A percentile compares a stretch with the other conserved stretches of the same genome.
Evolutionary conservation across 2,797 vertebrate genomes (phyloP).

Genomic region (Hyperoplus immaculatus): DNA sequence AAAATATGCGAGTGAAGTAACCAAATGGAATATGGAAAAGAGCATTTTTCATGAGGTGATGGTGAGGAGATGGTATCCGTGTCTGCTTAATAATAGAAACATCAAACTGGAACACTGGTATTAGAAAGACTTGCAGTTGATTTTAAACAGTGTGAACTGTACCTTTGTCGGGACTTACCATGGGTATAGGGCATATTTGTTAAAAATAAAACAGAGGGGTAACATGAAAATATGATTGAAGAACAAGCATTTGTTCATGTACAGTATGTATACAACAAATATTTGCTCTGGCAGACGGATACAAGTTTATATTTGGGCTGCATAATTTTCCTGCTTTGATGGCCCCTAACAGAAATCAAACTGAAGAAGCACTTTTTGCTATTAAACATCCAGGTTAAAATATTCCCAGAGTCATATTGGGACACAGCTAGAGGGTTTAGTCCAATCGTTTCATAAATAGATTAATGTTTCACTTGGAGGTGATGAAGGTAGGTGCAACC

Average conservation of each 20-base stretch:
- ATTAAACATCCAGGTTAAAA: conserved; percentile 28
- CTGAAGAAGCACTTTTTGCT: conserved; percentile 6
- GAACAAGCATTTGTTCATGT: neutral
- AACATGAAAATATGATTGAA: neutral
- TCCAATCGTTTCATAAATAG: conserved; percentile 55
- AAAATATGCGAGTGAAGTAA: conserved; percentile 27
- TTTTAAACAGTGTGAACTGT: conserved; percentile 29
- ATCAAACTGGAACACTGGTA: conserved; percentile 38
- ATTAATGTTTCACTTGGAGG: conserved; percentile 44
- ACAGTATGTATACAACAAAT: neutral
- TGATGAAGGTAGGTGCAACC: conserved; percentile 39
- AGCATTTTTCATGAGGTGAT: conserved; percentile 33
- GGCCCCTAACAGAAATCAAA: neutral
- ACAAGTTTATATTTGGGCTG: neutral
- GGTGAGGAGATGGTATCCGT: conserved; percentile 38
- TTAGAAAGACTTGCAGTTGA: conserved; percentile 43
- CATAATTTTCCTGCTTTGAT: neutral
- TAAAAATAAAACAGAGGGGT: conserved; percentile 14
- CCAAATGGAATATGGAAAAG: conserved; percentile 50
- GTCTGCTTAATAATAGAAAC: conserved; percentile 59
- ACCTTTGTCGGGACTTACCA: conserved; percentile 3
- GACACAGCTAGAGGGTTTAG: conserved; percentile 34
- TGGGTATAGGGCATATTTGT: neutral
- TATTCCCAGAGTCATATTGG: conserved; percentile 26
- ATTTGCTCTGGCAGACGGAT: neutral